phyloP scores from a whole-genome alignment of 2,113 vertebrate species.

The Thamnophis sirtalis region DNA sequence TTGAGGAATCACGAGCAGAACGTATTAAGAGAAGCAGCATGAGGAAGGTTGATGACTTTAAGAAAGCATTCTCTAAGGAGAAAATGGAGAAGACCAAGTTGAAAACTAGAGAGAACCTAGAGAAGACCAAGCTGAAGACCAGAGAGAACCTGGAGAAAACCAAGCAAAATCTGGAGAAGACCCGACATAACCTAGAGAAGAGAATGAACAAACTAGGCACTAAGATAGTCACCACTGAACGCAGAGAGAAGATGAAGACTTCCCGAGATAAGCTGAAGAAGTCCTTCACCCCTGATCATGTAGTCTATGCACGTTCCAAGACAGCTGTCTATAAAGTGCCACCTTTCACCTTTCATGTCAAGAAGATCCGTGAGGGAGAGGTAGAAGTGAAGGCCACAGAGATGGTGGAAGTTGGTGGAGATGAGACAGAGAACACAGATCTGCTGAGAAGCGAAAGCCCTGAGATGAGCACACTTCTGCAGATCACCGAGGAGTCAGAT shows the following conservation, averaged over 20 bases:
- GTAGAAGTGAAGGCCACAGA: conserved; percentile 84
- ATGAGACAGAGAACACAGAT: conserved; percentile 77
- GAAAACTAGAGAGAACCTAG: conserved; percentile 91
- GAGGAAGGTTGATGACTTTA: conserved; percentile 90
- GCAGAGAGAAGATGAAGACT: conserved; percentile 86
- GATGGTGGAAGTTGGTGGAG: conserved; percentile 81
- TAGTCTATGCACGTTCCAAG: conserved; percentile 85
- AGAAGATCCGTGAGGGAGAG: conserved; percentile 92
- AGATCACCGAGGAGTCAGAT: conserved; percentile 85
- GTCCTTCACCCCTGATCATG: conserved; percentile 89
- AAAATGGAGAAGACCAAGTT: conserved; percentile 89
- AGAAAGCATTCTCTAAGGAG: conserved; percentile 96
- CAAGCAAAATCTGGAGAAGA: conserved; percentile 93
- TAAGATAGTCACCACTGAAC: conserved; percentile 85
- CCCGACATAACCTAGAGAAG: conserved; percentile 88
- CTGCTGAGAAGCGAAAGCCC: conserved; percentile 83
- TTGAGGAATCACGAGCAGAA: conserved; percentile 90
- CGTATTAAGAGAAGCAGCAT: conserved; percentile 88
- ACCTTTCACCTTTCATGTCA: conserved; percentile 96
- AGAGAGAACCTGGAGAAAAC: conserved; percentile 95
- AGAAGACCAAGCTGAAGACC: conserved; percentile 88
- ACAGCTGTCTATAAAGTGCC: conserved; percentile 92
- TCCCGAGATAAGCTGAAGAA: conserved; percentile 92
- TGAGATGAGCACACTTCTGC: conserved; percentile 80
- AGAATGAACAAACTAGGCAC: conserved; percentile 93